Evolutionary conservation across 2,888 invertebrate species (phyloP), one percentile per base, ranked within the genome.

Genomic region (Chymomyza procnemis): DNA sequence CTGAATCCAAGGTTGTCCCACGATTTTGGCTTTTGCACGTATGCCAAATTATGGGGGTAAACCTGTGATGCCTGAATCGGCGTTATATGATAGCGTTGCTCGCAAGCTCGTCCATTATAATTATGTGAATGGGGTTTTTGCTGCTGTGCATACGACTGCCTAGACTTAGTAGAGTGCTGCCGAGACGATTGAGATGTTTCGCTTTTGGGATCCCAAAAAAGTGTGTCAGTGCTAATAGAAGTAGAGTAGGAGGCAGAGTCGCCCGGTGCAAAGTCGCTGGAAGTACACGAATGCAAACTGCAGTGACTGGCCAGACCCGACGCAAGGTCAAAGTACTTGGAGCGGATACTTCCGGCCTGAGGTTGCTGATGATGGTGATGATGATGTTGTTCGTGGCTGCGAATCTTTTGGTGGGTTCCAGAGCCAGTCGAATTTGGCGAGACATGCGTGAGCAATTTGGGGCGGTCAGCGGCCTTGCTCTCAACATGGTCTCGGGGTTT

Each of bases 1-100:
- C 96, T 96, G 84, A 96, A 97, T 1, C 96, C 96, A 81, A 97
- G 91, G 90, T 97, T 97, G 88, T 97, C 97, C 96, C 97, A 97
- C 0, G 96, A 97, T 89, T 97, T 97, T 0, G 97, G 97, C 87
- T 97, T 97, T 0, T 92, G 90, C 54, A 91, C 91, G 77, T 92
- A 93, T 3, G 79, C 69, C 67, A 92, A 92, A 4, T 88, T 79
- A 60, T 90, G 89, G 41, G 90, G 90, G 71, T 89, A 90, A 57
- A 90, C 87, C 74, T 90, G 90, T 34, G 90, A 88, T 78, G 92
- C 85, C 88, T 92, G 83, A 86, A 92, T 89, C 18, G 91, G 85
- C 19, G 90, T 89, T 52, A 91, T 77, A 73, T 91, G 91, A 66
- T 91, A 91, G 8, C 90, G 89, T 63, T 89, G 90, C 48, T 88